These are phyloP conservation scores for Otocyon megalotis DNA, from an alignment of 2,113 vertebrate species.

Conservation along the genomic window DNA sequence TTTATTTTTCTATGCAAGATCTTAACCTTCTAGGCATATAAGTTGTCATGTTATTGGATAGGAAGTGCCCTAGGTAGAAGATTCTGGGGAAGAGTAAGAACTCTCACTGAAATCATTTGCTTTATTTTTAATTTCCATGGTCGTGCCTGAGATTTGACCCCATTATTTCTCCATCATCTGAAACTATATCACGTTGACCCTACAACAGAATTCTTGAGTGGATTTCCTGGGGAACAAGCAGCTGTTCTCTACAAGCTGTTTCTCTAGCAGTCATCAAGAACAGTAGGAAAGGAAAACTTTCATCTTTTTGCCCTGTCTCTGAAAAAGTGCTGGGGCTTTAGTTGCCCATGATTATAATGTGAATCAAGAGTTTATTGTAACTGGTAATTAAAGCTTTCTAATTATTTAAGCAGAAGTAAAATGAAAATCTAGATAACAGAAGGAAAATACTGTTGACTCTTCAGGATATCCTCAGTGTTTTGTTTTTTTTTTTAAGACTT, in stretches of 20 bases:
- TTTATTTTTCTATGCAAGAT: conserved; percentile 20
- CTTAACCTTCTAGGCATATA: neutral
- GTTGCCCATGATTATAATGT: neutral
- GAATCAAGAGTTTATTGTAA: conserved; percentile 1
- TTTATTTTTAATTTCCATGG: conserved; percentile 22
- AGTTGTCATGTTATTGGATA: neutral
- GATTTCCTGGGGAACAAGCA: neutral
- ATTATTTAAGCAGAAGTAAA: neutral
- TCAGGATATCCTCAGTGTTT: neutral
- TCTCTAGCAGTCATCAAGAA: conserved; percentile 6
- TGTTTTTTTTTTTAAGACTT: neutral
- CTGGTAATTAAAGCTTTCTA: neutral
- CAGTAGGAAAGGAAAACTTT: neutral
- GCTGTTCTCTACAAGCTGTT: neutral
- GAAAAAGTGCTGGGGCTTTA: neutral
- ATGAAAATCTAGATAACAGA: neutral
- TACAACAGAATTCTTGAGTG: neutral
- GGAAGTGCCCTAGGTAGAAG: neutral
- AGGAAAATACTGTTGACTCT: neutral
- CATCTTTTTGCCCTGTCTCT: neutral
- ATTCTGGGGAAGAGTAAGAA: neutral
- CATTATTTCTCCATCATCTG: neutral
- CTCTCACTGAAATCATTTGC: neutral
- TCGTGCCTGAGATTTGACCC: neutral
- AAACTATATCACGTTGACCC: neutral